These are phyloP conservation scores for Oenanthe melanoleuca DNA, from an alignment of 2,113 vertebrate species.

Conservation along the genomic window DNA sequence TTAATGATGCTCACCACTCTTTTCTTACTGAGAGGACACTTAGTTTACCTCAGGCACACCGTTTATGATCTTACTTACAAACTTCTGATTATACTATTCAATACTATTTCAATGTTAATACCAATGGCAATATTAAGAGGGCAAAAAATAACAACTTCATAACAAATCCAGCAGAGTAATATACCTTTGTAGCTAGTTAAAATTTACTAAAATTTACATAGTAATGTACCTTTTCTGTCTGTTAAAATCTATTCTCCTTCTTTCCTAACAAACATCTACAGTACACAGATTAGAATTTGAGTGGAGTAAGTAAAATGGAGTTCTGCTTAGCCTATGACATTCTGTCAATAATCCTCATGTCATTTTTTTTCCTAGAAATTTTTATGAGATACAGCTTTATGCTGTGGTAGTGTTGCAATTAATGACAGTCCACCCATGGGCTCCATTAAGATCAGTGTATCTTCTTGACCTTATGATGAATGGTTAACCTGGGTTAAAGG, in stretches of 20 bases:
- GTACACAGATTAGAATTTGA: neutral
- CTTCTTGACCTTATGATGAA: neutral
- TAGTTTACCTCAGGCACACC: neutral
- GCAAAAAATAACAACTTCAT: neutral
- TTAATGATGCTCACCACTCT: neutral
- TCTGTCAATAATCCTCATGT: neutral
- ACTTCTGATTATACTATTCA: neutral
- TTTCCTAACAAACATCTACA: neutral
- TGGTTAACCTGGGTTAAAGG: neutral
- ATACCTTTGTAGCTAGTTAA: neutral
- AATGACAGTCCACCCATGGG: neutral
- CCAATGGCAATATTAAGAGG: neutral
- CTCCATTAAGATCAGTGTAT: neutral
- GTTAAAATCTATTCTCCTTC: neutral
- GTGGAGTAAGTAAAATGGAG: neutral
- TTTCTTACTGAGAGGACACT: neutral
- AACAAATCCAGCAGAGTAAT: neutral
- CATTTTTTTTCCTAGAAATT: neutral
- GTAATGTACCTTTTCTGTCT: neutral
- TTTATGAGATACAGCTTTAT: neutral
- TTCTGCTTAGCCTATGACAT: neutral
- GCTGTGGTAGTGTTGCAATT: neutral
- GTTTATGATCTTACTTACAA: neutral
- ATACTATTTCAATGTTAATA: neutral
- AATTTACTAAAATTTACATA: neutral